A percentile compares a stretch with the other conserved stretches of the same genome.
Evolutionary conservation across 2,797 vertebrate genomes (phyloP).

Genomic region (Varecia variegata): DNA sequence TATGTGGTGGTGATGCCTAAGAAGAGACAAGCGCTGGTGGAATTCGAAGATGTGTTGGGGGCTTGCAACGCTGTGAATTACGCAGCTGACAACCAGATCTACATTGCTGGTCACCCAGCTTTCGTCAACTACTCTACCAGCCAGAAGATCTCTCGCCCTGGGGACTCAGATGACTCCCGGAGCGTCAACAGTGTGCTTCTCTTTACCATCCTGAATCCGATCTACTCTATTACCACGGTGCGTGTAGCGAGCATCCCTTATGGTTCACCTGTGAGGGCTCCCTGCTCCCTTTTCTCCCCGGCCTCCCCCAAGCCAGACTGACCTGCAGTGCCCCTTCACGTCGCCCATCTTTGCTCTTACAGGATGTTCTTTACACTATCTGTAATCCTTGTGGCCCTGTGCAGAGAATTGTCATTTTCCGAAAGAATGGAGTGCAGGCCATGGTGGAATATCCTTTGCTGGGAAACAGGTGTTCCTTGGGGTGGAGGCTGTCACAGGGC

Average conservation of each 20-base stretch:
- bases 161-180: conserved; percentile 92
- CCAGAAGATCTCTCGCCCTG: conserved; percentile 96
- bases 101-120: conserved; percentile 94
- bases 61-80: conserved; percentile 96
- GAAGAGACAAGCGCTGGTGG: conserved; percentile 95
- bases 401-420: conserved; percentile 97
- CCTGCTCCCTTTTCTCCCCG: not conserved
- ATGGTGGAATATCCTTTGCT: conserved; percentile 99
- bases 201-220: conserved; percentile 96
- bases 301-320: not conserved
- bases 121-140: conserved; percentile 98
- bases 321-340: not conserved
- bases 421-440: conserved; percentile 97
- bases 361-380: conserved; percentile 98
- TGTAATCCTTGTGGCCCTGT: conserved; percentile 98
- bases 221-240: conserved; percentile 88
- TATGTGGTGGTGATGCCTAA: conserved; percentile 99
- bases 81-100: conserved; percentile 95
- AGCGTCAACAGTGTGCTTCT: conserved; percentile 95
- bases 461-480: not conserved
- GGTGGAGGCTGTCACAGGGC: not conserved
- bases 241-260: not conserved
- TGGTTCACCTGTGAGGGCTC: not conserved
- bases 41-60: conserved; percentile 94
- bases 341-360: conserved; percentile 20